Evolutionary conservation across 2,113 vertebrate genomes (phyloP).

Genomic region (Elachura formosa): DNA sequence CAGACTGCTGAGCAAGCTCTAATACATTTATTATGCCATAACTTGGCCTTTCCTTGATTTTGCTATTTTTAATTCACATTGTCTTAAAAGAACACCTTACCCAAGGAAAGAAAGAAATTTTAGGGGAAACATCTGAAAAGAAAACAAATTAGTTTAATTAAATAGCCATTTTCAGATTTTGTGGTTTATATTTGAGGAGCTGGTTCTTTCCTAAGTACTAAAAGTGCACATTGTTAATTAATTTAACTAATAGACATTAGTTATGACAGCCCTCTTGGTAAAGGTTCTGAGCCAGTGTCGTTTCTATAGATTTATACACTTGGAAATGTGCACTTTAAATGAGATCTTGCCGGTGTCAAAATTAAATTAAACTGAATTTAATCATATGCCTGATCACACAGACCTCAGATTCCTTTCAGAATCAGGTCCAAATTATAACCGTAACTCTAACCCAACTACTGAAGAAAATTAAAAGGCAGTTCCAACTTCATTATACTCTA

Average conservation of each 20-base stretch:
- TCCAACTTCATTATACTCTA: constrained; percentile 26
- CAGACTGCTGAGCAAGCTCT: not conserved
- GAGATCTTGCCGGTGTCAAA: constrained; percentile 41
- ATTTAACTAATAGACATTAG: constrained; percentile 61
- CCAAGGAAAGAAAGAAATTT: not conserved
- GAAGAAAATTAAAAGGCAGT: constrained; percentile 62
- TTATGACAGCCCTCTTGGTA: constrained; percentile 51
- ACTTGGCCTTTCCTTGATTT: not conserved
- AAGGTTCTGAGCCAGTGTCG: constrained; percentile 53
- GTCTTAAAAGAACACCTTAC: not conserved
- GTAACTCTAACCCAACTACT: constrained; percentile 15
- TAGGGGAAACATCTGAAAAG: constrained; percentile 42
- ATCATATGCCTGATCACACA: constrained; percentile 44
- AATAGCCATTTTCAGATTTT: constrained; percentile 57
- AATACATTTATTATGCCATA: not conserved
- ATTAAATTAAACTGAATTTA: constrained; percentile 54
- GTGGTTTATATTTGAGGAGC: constrained; percentile 61
- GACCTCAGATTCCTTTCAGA: constrained; percentile 33
- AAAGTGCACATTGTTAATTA: constrained; percentile 39
- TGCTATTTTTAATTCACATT: constrained; percentile 23
- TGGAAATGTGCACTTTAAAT: constrained; percentile 39
- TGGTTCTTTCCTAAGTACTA: constrained; percentile 52
- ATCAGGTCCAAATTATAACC: constrained; percentile 50
- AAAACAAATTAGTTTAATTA: constrained; percentile 55
- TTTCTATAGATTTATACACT: constrained; percentile 52